Evolutionary conservation across 2,113 vertebrate species (phyloP), one percentile per base, ranked within the genome.

Genomic region (Phalacrocorax aristotelis): DNA sequence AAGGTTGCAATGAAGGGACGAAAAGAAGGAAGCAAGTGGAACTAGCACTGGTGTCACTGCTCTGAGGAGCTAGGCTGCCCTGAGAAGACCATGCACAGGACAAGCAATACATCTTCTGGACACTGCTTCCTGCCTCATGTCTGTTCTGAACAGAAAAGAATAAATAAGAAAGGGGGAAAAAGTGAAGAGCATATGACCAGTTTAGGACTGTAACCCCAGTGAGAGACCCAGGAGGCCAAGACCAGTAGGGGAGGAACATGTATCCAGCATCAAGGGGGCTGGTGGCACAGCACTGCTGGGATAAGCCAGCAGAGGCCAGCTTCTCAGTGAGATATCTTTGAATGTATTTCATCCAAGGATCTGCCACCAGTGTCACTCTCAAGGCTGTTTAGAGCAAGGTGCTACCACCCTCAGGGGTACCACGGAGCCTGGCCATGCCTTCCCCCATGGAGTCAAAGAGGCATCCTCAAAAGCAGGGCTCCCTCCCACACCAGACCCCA

Each of bases 141-240:
- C 65, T 83, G 26, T 25, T 71, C 30, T 42, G 23, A 91, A 44
- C 5, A 94, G 21, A 87, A 89, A 68, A 83, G 5, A 84, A 60
- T 40, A 72, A 76, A 71, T n/a, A 55, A 26, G 9, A 85, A 82
- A 34, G 17, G 3, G 5, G 0, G 34, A 21, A 57, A 68, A 19
- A n/a, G 8, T 11, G 2, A 86, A 86, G 15, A 75, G 20, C 22
- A 58, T 1, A 1, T 11, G 30, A 49, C 6, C 17, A 42, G 0
- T 52, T 79, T 57, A 85, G 32, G 9, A 42, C 25, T 23, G 36
- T 61, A 89, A 88, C 6, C 22, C 46, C 26, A 40, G 6, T 34
- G 84, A 91, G 42, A 84, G 6, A 74, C 14, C 6, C 30, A 70
- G 40, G 13, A 77, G 32, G 48, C 26, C 14, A 3, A 88, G 27